Evolutionary conservation across 2,797 vertebrate species (phyloP).

Genomic region (Pipistrellus nathusii): DNA sequence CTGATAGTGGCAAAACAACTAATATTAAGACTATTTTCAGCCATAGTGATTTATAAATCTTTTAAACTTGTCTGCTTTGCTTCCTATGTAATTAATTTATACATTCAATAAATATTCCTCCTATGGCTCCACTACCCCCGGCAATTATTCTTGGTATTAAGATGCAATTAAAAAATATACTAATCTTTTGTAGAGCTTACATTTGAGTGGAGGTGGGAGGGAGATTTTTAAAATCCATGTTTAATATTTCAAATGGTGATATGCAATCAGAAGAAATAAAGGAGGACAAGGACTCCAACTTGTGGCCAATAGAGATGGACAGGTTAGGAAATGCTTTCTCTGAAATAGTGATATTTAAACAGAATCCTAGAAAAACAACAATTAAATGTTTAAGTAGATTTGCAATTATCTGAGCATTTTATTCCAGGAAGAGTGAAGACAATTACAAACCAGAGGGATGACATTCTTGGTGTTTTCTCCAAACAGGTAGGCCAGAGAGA

Average conservation of each 20-base stretch:
- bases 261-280: background rate
- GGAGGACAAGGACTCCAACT: background rate
- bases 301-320: background rate
- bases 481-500: background rate
- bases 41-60: background rate
- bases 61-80: background rate
- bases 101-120: background rate
- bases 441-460: background rate
- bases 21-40: background rate
- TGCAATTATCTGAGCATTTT: background rate
- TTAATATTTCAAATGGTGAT: background rate
- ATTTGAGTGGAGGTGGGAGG: background rate
- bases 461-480: background rate
- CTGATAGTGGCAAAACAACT: background rate
- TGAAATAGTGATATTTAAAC: background rate
- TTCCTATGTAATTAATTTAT: background rate
- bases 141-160: background rate
- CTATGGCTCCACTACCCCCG: background rate
- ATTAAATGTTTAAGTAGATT: background rate
- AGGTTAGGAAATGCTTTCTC: background rate
- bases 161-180: background rate
- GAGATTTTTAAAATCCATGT: background rate
- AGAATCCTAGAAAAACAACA: background rate
- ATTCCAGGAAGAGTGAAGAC: background rate
- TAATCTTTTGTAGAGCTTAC: background rate